Percentiles rank a stretch among this genome's conserved stretches.
These are phyloP conservation scores for Andrena fulva DNA, from an alignment of 2,888 invertebrate genomes.

Conservation along the genomic window DNA sequence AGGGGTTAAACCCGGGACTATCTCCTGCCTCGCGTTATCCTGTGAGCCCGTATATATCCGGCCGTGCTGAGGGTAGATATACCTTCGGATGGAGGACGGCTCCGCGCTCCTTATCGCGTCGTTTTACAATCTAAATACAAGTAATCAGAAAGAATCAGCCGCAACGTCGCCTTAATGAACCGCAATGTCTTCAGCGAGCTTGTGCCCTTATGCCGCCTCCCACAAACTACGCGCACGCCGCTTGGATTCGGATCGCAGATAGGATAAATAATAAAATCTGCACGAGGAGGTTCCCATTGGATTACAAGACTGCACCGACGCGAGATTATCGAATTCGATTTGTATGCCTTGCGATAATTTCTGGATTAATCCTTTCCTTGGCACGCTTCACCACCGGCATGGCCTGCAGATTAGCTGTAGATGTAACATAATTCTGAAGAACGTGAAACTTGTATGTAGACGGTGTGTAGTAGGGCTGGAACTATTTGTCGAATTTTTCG, in stretches of 20 bases:
- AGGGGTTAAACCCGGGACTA: slow-evolving; percentile 78
- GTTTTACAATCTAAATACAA: slow-evolving; percentile 75
- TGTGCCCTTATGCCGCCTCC: neutral
- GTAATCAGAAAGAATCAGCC: slow-evolving; percentile 74
- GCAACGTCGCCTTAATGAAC: slow-evolving; percentile 66
- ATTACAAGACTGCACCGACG: neutral
- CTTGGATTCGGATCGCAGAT: slow-evolving; percentile 30
- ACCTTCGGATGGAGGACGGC: slow-evolving; percentile 56
- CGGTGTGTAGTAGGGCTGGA: too few relatives aligned
- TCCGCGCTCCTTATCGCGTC: slow-evolving; percentile 73
- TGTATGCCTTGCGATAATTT: neutral
- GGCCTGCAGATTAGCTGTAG: too few relatives aligned
- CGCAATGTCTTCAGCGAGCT: slow-evolving; percentile 49
- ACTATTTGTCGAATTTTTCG: too few relatives aligned
- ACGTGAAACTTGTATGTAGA: too few relatives aligned
- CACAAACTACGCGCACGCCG: slow-evolving; percentile 17
- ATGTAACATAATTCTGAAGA: too few relatives aligned
- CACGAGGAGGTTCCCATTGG: slow-evolving; percentile 2
- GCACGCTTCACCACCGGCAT: too few relatives aligned
- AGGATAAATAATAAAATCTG: slow-evolving; percentile 15
- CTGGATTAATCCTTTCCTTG: neutral
- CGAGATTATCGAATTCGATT: slow-evolving; percentile 16
- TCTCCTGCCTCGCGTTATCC: slow-evolving; percentile 76
- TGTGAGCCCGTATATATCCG: slow-evolving; percentile 72
- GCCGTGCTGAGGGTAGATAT: slow-evolving; percentile 67